A percentile compares a stretch with the other conserved stretches of the same genome.
Conservation (phyloP, 2,888 invertebrate genomes). For the Molanna angustata region DNA sequence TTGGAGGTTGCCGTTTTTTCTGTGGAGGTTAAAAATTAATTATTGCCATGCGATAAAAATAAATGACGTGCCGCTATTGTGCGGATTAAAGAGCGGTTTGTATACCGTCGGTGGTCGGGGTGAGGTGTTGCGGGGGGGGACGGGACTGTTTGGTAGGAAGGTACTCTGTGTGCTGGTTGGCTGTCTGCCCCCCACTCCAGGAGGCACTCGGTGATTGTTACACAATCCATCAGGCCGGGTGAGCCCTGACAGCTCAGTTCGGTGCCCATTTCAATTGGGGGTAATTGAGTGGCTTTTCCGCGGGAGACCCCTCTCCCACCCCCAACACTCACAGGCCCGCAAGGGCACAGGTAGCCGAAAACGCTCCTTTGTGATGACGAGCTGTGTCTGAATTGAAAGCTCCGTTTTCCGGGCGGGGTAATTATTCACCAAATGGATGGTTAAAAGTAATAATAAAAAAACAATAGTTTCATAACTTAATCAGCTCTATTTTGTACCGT, state of each 20-base stretch:
- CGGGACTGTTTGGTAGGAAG: too few species aligned
- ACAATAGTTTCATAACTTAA: too few species aligned
- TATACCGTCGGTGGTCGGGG: too few species aligned
- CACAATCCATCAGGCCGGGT: slow-evolving; percentile 32
- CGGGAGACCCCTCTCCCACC: slow-evolving; percentile 14
- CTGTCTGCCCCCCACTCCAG: not conserved
- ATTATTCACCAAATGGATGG: too few species aligned
- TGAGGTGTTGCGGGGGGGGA: slow-evolving; percentile 5
- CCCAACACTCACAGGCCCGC: slow-evolving; percentile 10
- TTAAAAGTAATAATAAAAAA: too few species aligned
- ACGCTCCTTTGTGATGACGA: not conserved
- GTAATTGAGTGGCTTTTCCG: slow-evolving; percentile 33
- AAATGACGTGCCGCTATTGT: slow-evolving; percentile 13
- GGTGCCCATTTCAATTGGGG: slow-evolving; percentile 31
- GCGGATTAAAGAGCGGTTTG: too few species aligned
- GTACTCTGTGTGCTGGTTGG: too few species aligned
- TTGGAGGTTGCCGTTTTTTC: too few species aligned
- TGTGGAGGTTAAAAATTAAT: too few species aligned
- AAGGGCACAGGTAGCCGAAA: not conserved
- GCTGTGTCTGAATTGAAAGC: not conserved
- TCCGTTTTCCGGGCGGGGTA: not conserved
- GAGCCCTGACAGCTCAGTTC: slow-evolving; percentile 28
- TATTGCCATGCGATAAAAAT: too few species aligned
- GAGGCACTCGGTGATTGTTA: slow-evolving; percentile 32
- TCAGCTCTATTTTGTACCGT: too few species aligned